Evolutionary conservation across 2,797 vertebrate species (phyloP).

Genomic region (Sebastolobus alascanus): DNA sequence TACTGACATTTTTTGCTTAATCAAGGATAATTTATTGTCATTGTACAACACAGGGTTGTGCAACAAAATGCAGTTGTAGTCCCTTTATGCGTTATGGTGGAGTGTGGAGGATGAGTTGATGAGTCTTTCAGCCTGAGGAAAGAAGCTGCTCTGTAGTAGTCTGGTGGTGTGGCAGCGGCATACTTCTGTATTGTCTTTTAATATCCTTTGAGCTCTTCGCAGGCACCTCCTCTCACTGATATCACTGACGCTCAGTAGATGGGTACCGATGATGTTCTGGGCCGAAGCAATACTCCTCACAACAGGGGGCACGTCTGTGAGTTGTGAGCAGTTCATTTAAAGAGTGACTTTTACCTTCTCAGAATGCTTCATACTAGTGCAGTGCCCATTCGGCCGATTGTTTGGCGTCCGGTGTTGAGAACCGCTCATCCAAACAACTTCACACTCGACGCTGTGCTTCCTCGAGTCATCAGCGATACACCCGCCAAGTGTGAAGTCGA

Average conservation of each 20-base stretch:
- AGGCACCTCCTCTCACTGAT: background rate
- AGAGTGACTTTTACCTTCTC: conserved; percentile 1
- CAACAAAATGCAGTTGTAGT: background rate
- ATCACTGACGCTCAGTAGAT: background rate
- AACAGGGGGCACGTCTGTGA: background rate
- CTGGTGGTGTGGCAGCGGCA: background rate
- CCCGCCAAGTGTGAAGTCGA: background rate
- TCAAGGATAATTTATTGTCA: background rate
- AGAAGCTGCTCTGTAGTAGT: background rate
- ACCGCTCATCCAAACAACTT: background rate
- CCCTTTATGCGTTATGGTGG: background rate
- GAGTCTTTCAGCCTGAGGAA: background rate
- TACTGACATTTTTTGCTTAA: background rate
- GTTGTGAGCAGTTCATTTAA: background rate
- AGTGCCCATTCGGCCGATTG: background rate
- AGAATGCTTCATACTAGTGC: background rate
- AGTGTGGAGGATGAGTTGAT: background rate
- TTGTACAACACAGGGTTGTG: background rate
- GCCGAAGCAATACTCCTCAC: background rate
- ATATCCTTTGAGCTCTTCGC: background rate
- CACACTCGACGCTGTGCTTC: background rate
- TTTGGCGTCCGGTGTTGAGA: background rate
- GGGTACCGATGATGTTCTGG: background rate
- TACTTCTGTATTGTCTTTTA: background rate
- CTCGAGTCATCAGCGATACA: background rate